Conservation (phyloP, 1,140 invertebrate genomes). For the Ditylenchus dipsaci region DNA sequence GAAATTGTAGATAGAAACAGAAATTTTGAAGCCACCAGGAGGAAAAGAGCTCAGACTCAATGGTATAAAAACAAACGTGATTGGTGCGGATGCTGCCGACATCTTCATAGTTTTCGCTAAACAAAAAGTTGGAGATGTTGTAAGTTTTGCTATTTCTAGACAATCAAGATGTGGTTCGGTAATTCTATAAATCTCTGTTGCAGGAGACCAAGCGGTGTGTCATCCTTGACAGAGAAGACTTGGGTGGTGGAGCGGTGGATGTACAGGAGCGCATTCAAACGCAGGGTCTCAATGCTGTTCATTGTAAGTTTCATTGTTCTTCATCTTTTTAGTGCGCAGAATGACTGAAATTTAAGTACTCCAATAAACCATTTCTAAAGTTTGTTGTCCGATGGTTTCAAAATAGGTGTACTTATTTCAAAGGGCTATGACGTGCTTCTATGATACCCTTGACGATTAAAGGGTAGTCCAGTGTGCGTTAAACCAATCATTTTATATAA, state of each 20-base stretch:
- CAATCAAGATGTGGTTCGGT: not conserved
- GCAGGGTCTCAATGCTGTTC: conserved; percentile 26
- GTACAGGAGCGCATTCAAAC: conserved; percentile 31
- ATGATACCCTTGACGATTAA: too few species aligned
- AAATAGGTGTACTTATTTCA: too few species aligned
- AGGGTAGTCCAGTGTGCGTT: too few species aligned
- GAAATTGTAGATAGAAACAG: too few species aligned
- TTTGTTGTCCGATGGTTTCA: too few species aligned
- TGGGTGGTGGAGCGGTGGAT: conserved; percentile 1
- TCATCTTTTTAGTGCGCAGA: too few species aligned
- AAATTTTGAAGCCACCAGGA: not conserved
- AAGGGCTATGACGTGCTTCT: too few species aligned
- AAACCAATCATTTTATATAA: too few species aligned
- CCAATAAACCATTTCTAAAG: too few species aligned
- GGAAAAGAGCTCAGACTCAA: conserved; percentile 13
- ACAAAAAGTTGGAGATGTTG: conserved; percentile 19
- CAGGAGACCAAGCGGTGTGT: conserved; percentile 30
- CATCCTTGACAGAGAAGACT: conserved; percentile 23
- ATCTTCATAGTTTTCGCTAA: conserved; percentile 50
- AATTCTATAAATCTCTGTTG: not conserved
- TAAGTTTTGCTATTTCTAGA: conserved; percentile 20
- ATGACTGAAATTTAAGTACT: too few species aligned
- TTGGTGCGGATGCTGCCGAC: conserved; percentile 44
- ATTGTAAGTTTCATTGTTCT: conserved; percentile 37
- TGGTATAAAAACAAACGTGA: conserved; percentile 39